Evolutionary conservation across 1,140 invertebrate species (phyloP), one percentile per base, ranked within the genome.

Genomic region (Ceratina calcarata): DNA sequence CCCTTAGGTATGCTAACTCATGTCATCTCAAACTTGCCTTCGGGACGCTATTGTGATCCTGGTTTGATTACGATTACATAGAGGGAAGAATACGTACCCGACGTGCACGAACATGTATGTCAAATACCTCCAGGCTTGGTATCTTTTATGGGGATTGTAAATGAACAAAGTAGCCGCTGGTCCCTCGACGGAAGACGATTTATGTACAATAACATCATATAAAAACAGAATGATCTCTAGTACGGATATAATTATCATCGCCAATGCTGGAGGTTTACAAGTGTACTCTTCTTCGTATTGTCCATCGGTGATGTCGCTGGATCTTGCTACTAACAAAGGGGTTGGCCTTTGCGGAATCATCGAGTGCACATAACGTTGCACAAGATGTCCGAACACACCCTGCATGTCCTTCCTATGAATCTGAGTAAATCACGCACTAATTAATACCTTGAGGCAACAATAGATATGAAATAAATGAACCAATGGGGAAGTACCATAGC

Each of bases 81-180:
- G 27, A 76, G 60, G 69, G 55, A 16, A 3, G 75, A 51, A 57
- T 76, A 94, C 95, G 94, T 91, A 96, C 96, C 98, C 98, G 77
- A 98, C 96, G 93, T 99, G 98, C 53, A 99, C 98, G 90, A 99
- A 96, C 97, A 99, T 99, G 90, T 99, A 99, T 1, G 97, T 97
- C 12, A 99, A 66, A 91, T 96, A 99, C 86, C 99, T 94, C 98
- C 98, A 99, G 0, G 95, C 96, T 93, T 99, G 96, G 70, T 96
- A 95, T 80, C 98, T 94, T 86, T 96, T 95, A 81, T 95, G 94
- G 0, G 98, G 98, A 93, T 98, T 96, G 92, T 99, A 99, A 82
- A 99, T 98, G 72, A 99, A 96, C 3, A 95, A 88, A 15, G 94
- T 94, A 3, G 96, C 96, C 32, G 96, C 94, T 20, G 97, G 96